These are phyloP conservation scores for Hedychridium roseum DNA, from an alignment of 2,888 invertebrate species.

Conservation along the genomic window DNA sequence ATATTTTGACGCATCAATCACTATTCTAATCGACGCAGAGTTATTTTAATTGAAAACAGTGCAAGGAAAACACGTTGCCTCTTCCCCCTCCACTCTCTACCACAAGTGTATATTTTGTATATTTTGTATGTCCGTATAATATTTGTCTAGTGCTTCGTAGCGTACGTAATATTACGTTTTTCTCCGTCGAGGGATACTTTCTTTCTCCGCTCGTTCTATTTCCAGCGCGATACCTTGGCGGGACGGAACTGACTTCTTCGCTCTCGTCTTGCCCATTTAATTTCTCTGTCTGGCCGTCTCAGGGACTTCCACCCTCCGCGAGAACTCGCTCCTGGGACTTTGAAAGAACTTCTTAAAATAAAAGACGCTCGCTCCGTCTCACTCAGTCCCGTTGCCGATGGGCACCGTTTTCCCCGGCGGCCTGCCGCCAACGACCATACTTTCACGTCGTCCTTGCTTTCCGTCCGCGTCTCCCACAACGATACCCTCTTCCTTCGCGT, in stretches of 20 bases:
- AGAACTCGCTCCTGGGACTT: conserved; percentile 45
- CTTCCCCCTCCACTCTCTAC: too few relatives aligned
- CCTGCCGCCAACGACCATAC: conserved; percentile 30
- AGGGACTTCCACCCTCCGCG: too few relatives aligned
- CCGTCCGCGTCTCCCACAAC: conserved; percentile 19
- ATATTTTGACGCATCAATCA: too few relatives aligned
- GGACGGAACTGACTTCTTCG: conserved; percentile 3
- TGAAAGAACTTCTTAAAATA: conserved; percentile 58
- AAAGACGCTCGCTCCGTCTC: conserved; percentile 45
- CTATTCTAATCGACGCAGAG: too few relatives aligned
- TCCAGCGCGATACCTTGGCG: conserved; percentile 30
- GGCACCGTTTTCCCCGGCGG: conserved; percentile 27
- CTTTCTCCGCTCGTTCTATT: conserved; percentile 36
- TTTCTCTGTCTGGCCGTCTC: conserved; percentile 21
- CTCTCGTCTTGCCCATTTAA: conserved; percentile 17
- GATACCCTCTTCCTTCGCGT: conserved; percentile 21
- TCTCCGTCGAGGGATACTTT: too few relatives aligned
- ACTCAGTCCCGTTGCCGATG: too few relatives aligned
- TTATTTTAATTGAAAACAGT: too few relatives aligned
- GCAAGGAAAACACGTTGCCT: too few relatives aligned
- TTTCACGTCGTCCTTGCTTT: conserved; percentile 10
- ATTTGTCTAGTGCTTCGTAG: conserved; percentile 58
- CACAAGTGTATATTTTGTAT: too few relatives aligned
- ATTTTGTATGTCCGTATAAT: too few relatives aligned
- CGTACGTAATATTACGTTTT: conserved; percentile 23